These are phyloP conservation scores for Uropsilus gracilis DNA, from an alignment of 2,113 vertebrate genomes.

Conservation along the genomic window DNA sequence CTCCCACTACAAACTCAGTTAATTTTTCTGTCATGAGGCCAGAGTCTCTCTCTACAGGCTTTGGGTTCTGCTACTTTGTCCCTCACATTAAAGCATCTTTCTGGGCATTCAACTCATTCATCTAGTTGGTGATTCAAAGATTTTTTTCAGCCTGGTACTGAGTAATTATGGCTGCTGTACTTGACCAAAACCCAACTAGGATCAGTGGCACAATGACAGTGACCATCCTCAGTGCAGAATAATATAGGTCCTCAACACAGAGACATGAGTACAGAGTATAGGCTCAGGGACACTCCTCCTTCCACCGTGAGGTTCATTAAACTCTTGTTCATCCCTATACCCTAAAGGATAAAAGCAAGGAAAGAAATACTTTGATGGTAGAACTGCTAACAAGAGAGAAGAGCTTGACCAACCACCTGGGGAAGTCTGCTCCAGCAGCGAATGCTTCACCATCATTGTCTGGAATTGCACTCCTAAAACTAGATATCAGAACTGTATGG, in stretches of 20 bases:
- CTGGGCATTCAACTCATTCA: background rate
- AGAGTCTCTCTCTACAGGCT: background rate
- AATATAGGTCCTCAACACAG: background rate
- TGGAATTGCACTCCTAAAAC: no score
- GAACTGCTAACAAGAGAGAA: no score
- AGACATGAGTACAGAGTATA: background rate
- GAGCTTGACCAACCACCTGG: no score
- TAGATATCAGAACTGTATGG: no score
- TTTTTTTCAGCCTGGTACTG: background rate
- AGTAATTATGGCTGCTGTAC: background rate
- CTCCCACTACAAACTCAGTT: background rate
- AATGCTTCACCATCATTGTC: no score
- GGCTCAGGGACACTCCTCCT: accelerated
- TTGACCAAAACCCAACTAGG: background rate
- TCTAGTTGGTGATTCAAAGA: no score
- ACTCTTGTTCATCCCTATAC: background rate
- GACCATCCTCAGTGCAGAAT: background rate
- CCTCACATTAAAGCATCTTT: background rate
- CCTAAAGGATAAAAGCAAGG: background rate
- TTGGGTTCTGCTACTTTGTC: background rate
- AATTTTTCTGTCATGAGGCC: background rate
- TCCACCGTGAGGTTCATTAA: no score
- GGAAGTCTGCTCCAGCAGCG: no score
- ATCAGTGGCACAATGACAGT: background rate
- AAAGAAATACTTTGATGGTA: background rate